Evolutionary conservation across 2,113 vertebrate genomes (phyloP).

Genomic region (Eulacestoma nigropectus): DNA sequence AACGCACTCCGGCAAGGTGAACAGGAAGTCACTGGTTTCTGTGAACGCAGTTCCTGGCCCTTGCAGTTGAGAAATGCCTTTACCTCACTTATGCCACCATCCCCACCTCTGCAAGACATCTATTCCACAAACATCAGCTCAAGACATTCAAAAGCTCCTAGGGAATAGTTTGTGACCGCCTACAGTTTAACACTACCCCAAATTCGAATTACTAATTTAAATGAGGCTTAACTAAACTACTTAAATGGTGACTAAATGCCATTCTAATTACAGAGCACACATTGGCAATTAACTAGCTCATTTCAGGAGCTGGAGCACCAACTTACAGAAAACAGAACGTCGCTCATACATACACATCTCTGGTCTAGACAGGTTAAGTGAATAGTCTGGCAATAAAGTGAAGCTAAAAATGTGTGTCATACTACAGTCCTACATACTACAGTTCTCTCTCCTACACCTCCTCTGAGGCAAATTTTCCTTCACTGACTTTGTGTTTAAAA

Average conservation of each 20-base stretch:
- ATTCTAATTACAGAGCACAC: slow-evolving; percentile 49
- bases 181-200: not conserved
- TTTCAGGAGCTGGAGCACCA: slow-evolving; percentile 8
- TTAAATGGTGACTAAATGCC: slow-evolving; percentile 44
- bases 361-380: slow-evolving; percentile 54
- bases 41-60: not conserved
- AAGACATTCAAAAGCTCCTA: not conserved
- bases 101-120: not conserved
- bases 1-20: not conserved
- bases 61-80: not conserved
- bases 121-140: not conserved
- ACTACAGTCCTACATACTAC: not conserved
- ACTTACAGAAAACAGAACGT: not conserved
- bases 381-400: not conserved
- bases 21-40: not conserved
- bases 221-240: slow-evolving; percentile 45
- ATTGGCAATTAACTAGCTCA: slow-evolving; percentile 33
- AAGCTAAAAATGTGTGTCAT: not conserved
- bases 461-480: not conserved
- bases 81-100: not conserved
- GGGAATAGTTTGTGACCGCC: not conserved
- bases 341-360: slow-evolving; percentile 13
- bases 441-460: not conserved
- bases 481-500: not conserved
- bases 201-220: slow-evolving; percentile 53